Conservation (phyloP, 2,888 invertebrate genomes). For the Saturnia pavonia region DNA sequence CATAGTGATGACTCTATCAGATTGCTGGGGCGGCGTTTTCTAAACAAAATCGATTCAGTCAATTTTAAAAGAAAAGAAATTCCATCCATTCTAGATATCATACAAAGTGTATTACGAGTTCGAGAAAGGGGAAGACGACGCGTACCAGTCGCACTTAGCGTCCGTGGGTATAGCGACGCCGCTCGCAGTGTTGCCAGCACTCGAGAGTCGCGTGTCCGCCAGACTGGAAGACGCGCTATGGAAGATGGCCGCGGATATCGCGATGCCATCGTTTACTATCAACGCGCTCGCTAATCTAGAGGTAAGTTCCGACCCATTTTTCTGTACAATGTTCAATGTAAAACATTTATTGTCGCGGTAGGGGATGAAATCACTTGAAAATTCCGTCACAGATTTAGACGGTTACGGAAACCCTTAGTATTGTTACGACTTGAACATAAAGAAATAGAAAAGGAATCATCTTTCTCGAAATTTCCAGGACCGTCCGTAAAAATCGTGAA, state of each 20-base stretch:
- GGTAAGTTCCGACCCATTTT: conserved; percentile 39
- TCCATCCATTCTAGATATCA: conserved; percentile 56
- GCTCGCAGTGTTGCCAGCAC: conserved; percentile 60
- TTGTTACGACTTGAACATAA: no score
- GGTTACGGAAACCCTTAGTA: no score
- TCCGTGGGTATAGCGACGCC: conserved; percentile 67
- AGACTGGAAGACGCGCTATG: conserved; percentile 68
- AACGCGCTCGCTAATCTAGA: conserved; percentile 67
- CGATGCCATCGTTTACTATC: conserved; percentile 72
- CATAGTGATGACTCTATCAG: no score
- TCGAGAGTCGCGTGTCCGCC: conserved; percentile 61
- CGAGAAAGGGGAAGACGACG: conserved; percentile 70
- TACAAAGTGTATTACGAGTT: conserved; percentile 66
- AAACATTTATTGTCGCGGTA: neutral
- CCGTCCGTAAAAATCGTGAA: no score
- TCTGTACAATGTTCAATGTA: neutral
- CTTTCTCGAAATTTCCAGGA: no score
- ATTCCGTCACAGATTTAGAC: no score
- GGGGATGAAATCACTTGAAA: no score
- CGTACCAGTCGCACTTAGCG: conserved; percentile 65
- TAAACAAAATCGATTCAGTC: no score
- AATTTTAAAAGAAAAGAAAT: no score
- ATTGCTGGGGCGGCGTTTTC: no score
- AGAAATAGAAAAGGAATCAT: no score
- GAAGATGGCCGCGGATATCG: conserved; percentile 69